Evolutionary conservation across 30 jellyfish, hydroid and myxozoan genomes (phyloP).

Genomic region (Cassiopea andromeda): DNA sequence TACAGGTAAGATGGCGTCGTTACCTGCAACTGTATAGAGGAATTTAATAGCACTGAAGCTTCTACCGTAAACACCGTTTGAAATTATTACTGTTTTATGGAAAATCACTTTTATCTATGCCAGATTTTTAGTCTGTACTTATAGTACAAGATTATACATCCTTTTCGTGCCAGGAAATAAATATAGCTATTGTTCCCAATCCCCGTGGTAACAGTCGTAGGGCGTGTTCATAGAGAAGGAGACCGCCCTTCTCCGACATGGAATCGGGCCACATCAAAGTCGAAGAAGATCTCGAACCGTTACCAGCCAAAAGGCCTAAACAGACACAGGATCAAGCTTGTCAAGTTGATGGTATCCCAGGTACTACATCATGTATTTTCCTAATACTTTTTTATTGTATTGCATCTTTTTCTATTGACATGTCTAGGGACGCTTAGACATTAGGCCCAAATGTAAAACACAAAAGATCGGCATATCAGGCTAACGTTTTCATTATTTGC

Average conservation of each 20-base stretch:
- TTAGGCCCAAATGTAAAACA: background rate
- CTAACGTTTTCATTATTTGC: background rate
- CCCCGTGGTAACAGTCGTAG: slow-evolving; percentile 47
- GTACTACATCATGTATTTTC: slow-evolving; percentile 5
- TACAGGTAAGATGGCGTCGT: no score
- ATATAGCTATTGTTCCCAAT: slow-evolving; percentile 59
- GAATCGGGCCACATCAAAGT: slow-evolving; percentile 19
- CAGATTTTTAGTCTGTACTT: background rate
- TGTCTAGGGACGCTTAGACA: background rate
- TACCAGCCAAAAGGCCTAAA: slow-evolving; percentile 54
- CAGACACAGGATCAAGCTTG: slow-evolving; percentile 87
- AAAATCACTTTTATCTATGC: background rate
- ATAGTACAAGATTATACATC: background rate
- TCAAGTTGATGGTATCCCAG: slow-evolving; percentile 81
- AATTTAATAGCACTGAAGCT: no score
- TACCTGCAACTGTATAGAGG: no score
- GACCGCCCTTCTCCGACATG: slow-evolving; percentile 68
- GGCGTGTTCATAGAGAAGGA: slow-evolving; percentile 71
- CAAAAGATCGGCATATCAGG: background rate
- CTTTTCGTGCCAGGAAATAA: slow-evolving; percentile 46
- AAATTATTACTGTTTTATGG: background rate
- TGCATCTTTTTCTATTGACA: background rate
- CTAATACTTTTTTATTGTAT: background rate
- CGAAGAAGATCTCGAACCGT: slow-evolving; percentile 37
- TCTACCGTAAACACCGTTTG: background rate